Evolutionary conservation across 2,797 vertebrate species (phyloP).

Genomic region (Hephaestus fuliginosus): DNA sequence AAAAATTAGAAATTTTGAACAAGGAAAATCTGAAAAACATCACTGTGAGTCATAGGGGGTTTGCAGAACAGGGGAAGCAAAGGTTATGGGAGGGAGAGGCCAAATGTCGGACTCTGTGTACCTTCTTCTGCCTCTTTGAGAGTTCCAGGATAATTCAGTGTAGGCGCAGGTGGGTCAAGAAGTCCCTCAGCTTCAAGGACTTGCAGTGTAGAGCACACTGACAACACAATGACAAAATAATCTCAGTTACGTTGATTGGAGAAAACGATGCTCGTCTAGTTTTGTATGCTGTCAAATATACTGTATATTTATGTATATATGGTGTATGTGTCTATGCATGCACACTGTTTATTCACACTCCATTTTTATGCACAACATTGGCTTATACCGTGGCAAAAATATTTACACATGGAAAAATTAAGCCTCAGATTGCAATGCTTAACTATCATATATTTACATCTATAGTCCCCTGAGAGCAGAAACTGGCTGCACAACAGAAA

Average conservation of each 20-base stretch:
- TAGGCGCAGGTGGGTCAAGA: conserved; percentile 8
- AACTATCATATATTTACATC: conserved; percentile 50
- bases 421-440: conserved; percentile 25
- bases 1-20: conserved; percentile 24
- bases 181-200: conserved; percentile 7
- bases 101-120: conserved; percentile 22
- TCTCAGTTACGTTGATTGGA: background rate
- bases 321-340: background rate
- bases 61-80: conserved; percentile 1
- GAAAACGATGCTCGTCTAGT: background rate
- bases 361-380: conserved; percentile 19
- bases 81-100: background rate
- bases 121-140: conserved; percentile 3
- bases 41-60: background rate
- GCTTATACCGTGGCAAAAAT: conserved; percentile 2
- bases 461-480: conserved; percentile 34
- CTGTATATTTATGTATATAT: background rate
- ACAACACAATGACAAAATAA: conserved; percentile 5
- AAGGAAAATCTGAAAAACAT: conserved; percentile 10
- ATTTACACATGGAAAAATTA: conserved; percentile 41
- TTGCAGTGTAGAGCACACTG: conserved; percentile 4
- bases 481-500: conserved; percentile 32
- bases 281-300: background rate
- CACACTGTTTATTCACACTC: conserved; percentile 25
- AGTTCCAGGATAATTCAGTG: background rate